phyloP scores from a whole-genome alignment of 2,888 invertebrate genomes.

The Octonoba sinensis region DNA sequence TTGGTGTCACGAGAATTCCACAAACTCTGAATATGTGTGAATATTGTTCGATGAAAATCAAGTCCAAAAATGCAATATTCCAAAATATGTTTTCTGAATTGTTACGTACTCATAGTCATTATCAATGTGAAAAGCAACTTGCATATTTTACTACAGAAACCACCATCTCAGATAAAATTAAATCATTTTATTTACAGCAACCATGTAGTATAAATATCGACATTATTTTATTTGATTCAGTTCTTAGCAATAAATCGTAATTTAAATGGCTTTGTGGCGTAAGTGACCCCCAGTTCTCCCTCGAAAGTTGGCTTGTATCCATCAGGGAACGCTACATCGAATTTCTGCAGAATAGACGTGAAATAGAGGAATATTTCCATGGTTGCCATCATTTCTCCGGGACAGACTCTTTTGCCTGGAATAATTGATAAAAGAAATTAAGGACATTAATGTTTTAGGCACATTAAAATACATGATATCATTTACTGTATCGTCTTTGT shows the following conservation, averaged over 20 bases:
- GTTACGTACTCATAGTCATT: too few relatives aligned
- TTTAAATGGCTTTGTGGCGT: constrained; percentile 3
- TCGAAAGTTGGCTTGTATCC: constrained; percentile 43
- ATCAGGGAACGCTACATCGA: constrained; percentile 35
- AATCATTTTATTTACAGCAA: too few relatives aligned
- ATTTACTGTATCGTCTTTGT: too few relatives aligned
- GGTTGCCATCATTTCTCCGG: constrained; percentile 65
- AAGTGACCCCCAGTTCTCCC: constrained; percentile 13
- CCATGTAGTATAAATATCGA: neutral
- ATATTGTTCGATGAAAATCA: too few relatives aligned
- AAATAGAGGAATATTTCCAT: constrained; percentile 65
- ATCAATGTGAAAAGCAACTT: too few relatives aligned
- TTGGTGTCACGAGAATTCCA: too few relatives aligned
- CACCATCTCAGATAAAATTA: too few relatives aligned
- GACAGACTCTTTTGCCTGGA: constrained; percentile 61
- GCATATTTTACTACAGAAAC: too few relatives aligned
- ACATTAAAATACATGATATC: neutral
- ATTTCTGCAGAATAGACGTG: constrained; percentile 61
- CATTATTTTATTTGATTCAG: neutral
- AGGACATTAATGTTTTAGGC: neutral
- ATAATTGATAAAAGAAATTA: constrained; percentile 2
- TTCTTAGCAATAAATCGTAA: constrained; percentile 16
- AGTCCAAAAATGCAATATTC: too few relatives aligned
- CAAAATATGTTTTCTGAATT: too few relatives aligned
- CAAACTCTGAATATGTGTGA: too few relatives aligned